Evolutionary conservation across 2,113 vertebrate genomes (phyloP).

Genomic region (Heliornis fulica): DNA sequence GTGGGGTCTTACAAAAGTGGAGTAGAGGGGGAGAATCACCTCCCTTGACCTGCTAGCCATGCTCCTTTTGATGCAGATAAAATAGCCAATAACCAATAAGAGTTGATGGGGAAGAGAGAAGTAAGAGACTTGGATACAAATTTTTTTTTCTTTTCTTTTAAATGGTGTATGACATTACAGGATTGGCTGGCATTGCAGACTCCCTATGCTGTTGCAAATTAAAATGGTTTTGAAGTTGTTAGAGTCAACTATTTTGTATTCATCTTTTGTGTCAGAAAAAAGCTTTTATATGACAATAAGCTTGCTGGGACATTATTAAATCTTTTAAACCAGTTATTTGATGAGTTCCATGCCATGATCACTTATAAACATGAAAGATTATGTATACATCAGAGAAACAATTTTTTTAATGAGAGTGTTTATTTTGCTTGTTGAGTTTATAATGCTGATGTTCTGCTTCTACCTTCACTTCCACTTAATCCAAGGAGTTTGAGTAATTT

Average conservation of each 20-base stretch:
- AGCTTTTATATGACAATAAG: constrained; percentile 14
- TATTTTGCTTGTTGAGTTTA: neutral
- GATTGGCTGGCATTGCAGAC: neutral
- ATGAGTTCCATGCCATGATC: neutral
- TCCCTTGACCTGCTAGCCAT: no score
- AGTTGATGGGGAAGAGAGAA: neutral
- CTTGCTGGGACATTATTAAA: neutral
- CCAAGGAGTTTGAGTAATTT: neutral
- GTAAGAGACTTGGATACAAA: neutral
- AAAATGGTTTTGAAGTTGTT: constrained; percentile 5
- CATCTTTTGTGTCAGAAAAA: neutral
- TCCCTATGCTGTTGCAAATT: neutral
- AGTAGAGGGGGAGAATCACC: no score
- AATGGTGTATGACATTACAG: neutral
- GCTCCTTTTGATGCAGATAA: no score
- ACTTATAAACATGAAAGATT: neutral
- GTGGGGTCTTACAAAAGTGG: no score
- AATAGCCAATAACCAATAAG: neutral
- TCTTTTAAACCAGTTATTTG: constrained; percentile 21
- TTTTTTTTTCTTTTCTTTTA: neutral
- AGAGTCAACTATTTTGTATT: neutral
- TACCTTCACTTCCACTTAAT: neutral
- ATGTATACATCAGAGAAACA: neutral
- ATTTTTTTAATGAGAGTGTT: neutral
- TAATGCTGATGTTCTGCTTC: neutral